Percentiles rank a stretch among this genome's conserved stretches.
These are phyloP conservation scores for Steinernema feltiae DNA, from an alignment of 1,140 invertebrate genomes.

Conservation along the genomic window DNA sequence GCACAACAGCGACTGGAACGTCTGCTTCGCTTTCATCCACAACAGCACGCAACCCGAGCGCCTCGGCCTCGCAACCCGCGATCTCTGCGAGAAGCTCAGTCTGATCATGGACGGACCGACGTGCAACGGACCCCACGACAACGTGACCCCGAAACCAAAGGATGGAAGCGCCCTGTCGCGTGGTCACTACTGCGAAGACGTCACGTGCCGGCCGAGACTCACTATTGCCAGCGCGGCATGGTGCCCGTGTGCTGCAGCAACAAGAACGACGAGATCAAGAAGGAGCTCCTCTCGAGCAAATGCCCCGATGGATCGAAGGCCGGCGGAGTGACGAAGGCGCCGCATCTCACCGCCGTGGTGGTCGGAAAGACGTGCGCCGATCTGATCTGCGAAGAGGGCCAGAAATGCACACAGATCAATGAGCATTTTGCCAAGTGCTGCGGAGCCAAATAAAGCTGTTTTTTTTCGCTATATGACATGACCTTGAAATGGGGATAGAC, in stretches of 20 bases:
- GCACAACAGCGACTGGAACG: background rate
- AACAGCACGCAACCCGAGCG: too few species aligned
- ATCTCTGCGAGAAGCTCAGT: background rate
- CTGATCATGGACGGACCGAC: background rate
- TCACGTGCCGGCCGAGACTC: background rate
- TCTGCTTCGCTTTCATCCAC: background rate
- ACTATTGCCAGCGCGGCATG: background rate
- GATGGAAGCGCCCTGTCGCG: background rate
- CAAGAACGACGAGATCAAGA: background rate
- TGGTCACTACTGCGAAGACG: background rate
- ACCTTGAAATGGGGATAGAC: too few species aligned
- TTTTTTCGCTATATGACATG: too few species aligned
- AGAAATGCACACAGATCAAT: background rate
- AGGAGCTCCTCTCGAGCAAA: background rate
- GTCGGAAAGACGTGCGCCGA: background rate
- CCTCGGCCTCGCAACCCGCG: too few species aligned
- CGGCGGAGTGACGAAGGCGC: background rate
- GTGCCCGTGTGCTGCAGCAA: background rate
- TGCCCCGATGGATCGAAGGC: background rate
- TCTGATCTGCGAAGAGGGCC: background rate
- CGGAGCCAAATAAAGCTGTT: background rate
- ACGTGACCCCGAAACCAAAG: background rate
- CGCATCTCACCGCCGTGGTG: background rate
- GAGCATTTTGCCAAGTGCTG: background rate
- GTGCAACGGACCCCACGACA: background rate